phyloP scores from a whole-genome alignment of 2,888 invertebrate genomes.

The Seladonia tumulorum region DNA sequence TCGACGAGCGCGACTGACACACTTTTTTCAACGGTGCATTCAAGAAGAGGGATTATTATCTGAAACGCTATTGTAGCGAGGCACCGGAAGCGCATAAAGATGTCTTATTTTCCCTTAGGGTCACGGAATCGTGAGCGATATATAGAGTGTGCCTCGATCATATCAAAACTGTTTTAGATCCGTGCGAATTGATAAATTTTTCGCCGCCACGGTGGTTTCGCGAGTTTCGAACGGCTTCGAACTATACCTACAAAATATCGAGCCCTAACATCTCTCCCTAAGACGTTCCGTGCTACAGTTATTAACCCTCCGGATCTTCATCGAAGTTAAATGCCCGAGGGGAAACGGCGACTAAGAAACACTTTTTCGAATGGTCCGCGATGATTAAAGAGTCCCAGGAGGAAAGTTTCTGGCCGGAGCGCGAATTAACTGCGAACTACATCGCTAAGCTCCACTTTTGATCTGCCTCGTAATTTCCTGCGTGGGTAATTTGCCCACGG shows the following conservation, averaged over 20 bases:
- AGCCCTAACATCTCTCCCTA: not conserved
- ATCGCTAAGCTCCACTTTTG: constrained; percentile 53
- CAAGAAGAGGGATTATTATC: not conserved
- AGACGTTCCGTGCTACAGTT: not conserved
- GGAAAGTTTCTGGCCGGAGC: constrained; percentile 32
- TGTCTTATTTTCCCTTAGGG: not conserved
- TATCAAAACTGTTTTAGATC: constrained; percentile 5
- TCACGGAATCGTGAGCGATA: not conserved
- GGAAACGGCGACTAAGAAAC: constrained; percentile 15
- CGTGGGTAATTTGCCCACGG: constrained; percentile 42
- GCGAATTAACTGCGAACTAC: constrained; percentile 54
- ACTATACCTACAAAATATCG: not conserved
- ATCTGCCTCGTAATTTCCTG: constrained; percentile 46
- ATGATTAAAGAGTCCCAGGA: constrained; percentile 42
- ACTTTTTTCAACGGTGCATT: not conserved
- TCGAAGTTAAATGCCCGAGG: not conserved
- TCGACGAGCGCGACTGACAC: not conserved
- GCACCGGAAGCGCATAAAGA: not conserved
- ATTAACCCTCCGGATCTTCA: not conserved
- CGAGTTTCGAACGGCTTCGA: not conserved
- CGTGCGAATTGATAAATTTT: not conserved
- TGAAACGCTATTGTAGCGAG: not conserved
- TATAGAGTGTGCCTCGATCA: not conserved
- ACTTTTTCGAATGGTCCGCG: constrained; percentile 21
- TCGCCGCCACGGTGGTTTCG: not conserved